Conservation (phyloP, 2,888 invertebrate genomes). For the Perdita meconis region DNA sequence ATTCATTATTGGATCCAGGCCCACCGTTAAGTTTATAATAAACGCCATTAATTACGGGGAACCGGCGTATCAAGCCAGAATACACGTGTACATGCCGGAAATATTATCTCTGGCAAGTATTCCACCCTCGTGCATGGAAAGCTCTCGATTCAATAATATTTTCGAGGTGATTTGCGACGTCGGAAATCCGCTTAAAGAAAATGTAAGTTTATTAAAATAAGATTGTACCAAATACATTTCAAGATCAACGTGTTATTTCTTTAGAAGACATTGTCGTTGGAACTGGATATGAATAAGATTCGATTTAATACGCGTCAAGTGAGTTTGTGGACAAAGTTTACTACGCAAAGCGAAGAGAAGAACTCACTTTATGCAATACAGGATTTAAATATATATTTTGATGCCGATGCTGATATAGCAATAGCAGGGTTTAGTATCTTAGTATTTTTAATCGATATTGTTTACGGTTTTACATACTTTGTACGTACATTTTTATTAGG, state of each 20-base stretch:
- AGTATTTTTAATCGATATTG: not conserved
- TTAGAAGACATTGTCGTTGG: constrained; percentile 71
- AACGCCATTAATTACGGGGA: constrained; percentile 71
- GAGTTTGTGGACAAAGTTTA: constrained; percentile 73
- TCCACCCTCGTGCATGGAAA: constrained; percentile 67
- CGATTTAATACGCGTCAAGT: constrained; percentile 70
- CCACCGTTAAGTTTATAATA: constrained; percentile 48
- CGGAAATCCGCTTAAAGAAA: constrained; percentile 73
- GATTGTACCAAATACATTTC: not conserved
- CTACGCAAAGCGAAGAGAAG: constrained; percentile 81
- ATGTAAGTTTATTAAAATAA: constrained; percentile 58
- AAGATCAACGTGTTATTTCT: constrained; percentile 8
- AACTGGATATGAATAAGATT: constrained; percentile 71
- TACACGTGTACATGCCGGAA: constrained; percentile 68
- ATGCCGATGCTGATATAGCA: constrained; percentile 79
- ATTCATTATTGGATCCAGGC: constrained; percentile 65
- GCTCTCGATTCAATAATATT: constrained; percentile 19
- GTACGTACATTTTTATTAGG: constrained; percentile 63
- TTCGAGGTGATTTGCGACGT: constrained; percentile 72
- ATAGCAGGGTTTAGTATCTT: constrained; percentile 83
- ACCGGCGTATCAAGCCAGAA: constrained; percentile 74
- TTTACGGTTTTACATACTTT: constrained; percentile 8
- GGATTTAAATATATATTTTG: constrained; percentile 75
- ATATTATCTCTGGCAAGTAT: constrained; percentile 70
- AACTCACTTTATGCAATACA: constrained; percentile 67